Base-by-base conservation (phyloP, 2,113 vertebrate species). In the Caloenas nicobarica region DNA sequence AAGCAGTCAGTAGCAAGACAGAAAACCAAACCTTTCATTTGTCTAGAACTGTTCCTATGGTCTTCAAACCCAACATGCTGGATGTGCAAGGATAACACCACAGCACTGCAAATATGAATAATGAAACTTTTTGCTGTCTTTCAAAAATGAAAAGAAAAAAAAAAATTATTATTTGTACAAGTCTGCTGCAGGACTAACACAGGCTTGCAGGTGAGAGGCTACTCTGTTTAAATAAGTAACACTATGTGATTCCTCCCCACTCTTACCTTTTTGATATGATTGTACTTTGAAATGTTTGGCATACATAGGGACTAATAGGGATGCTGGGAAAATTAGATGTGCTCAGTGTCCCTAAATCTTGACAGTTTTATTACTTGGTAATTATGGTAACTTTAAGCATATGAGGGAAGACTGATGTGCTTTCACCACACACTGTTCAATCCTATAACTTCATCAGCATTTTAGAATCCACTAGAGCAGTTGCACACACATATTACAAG, bases 341-440 rank as follows among this genome's bases (percentile, higher is more conserved):
- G 33, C 19, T 85, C 24, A 40, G 31, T 38, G 57, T 76, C 84
- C 89, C 65, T n/a, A 79, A 0, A 68, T 23, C 81, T 76, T 58
- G 60, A 85, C 4, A 16, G 68, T 83, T 91, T 89, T 77, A 81
- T 92, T 83, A 88, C 54, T 25, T 70, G 19, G 56, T 58, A 94
- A 84, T 86, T 78, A 83, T 1, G 5, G 60, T 56, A 94, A 86
- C 69, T 94, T 96, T 51, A 89, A 18, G 77, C 15, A 72, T 51
- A 81, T 2, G 36, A 70, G 11, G 48, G 62, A 88, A 92, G 81
- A 86, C 86, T 81, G 60, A 86, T 70, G 73, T 6, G 62, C 60
- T 91, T 91, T 77, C 82, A 92, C 34, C 62, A 95, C 44, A 40
- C 13, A 70, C 64, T 65, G 46, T 66, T 91, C 80, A 86, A 70